Evolutionary conservation across 2,797 vertebrate genomes (phyloP).

Genomic region (Hafferia zeledoni): DNA sequence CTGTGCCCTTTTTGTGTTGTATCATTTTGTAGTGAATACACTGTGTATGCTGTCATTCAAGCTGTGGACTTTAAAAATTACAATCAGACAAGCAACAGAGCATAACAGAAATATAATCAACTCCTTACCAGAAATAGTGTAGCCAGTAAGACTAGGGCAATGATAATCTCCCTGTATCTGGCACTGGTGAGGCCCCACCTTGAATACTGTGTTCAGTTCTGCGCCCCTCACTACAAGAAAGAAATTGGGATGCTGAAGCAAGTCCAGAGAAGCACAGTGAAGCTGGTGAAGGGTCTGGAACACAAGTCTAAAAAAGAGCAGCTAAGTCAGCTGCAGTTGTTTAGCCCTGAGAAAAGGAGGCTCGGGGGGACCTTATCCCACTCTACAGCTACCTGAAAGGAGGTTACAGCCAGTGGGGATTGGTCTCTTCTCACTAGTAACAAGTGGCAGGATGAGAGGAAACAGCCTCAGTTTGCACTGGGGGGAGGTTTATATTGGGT

Average conservation of each 20-base stretch:
- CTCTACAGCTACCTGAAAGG: background rate
- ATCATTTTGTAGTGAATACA: background rate
- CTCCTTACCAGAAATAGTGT: background rate
- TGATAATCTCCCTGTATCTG: fast-evolving
- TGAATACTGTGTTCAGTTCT: background rate
- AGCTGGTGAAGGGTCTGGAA: background rate
- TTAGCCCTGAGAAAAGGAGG: background rate
- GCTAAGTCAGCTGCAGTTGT: background rate
- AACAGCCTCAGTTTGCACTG: background rate
- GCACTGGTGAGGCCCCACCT: background rate
- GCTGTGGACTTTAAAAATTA: background rate
- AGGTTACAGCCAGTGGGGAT: fast-evolving
- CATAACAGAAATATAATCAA: background rate
- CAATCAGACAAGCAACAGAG: background rate
- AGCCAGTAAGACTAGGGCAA: background rate
- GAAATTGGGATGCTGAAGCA: background rate
- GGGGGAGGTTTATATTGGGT: background rate
- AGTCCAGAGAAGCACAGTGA: fast-evolving
- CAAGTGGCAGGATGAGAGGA: background rate
- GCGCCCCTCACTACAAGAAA: background rate
- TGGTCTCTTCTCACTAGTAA: fast-evolving
- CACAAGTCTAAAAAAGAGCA: fast-evolving
- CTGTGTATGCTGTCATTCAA: background rate
- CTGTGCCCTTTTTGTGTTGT: background rate
- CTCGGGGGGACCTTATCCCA: fast-evolving